These are phyloP conservation scores for Colossoma macropomum DNA, from an alignment of 2,113 vertebrate genomes.

Conservation along the genomic window DNA sequence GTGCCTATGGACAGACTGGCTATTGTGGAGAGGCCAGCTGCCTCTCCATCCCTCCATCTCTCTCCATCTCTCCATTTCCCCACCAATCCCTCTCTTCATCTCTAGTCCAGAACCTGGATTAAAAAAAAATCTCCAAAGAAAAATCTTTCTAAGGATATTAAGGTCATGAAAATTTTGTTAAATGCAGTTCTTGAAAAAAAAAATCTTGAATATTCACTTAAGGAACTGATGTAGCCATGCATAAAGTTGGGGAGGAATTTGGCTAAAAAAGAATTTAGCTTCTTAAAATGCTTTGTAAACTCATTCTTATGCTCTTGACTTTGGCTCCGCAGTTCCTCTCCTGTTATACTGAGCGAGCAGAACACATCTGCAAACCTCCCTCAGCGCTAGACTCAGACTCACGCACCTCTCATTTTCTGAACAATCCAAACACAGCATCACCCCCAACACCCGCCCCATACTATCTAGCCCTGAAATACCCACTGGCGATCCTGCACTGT, in stretches of 20 bases:
- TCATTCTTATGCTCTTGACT: constrained; percentile 1
- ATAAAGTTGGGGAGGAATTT: too few species aligned
- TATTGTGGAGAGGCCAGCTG: constrained; percentile 45
- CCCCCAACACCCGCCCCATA: not conserved
- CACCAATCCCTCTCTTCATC: not conserved
- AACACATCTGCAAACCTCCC: not conserved
- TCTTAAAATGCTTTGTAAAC: too few species aligned
- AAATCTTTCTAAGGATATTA: too few species aligned
- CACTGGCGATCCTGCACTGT: constrained; percentile 1
- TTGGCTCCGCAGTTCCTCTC: not conserved
- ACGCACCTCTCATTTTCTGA: not conserved
- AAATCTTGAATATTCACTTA: too few species aligned
- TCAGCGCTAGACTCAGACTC: not conserved
- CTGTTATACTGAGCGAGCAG: not conserved
- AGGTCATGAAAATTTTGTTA: too few species aligned
- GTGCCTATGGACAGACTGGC: constrained; percentile 38
- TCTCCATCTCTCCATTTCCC: not conserved
- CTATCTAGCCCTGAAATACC: not conserved
- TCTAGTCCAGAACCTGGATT: not conserved
- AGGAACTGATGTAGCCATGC: too few species aligned
- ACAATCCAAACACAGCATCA: not conserved
- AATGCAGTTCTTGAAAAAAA: too few species aligned
- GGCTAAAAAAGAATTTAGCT: too few species aligned
- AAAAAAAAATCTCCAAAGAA: too few species aligned
- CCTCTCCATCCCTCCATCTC: constrained; percentile 13